Evolutionary conservation across 2,797 vertebrate species (phyloP).

Genomic region (Muscicapa comitata): DNA sequence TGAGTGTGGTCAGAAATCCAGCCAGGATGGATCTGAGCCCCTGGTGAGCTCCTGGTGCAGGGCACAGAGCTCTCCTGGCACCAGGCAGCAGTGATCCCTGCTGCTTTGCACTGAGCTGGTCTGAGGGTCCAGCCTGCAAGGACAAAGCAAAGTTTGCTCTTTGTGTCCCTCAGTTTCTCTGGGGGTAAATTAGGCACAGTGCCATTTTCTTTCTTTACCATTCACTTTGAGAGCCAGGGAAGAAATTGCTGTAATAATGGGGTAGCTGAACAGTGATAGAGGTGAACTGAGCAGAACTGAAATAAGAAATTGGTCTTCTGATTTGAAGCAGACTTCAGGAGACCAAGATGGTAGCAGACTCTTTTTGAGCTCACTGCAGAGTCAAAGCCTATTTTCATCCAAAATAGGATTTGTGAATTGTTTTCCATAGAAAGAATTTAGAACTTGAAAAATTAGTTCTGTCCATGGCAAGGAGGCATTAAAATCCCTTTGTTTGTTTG

Average conservation of each 20-base stretch:
- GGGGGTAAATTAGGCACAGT: background rate
- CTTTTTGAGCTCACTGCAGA: background rate
- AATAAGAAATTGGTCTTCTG: background rate
- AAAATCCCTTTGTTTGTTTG: background rate
- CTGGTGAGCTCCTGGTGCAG: background rate
- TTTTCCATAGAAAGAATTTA: background rate
- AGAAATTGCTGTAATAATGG: background rate
- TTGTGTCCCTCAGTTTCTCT: background rate
- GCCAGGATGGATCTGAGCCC: accelerated
- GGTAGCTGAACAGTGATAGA: background rate
- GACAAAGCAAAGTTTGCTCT: background rate
- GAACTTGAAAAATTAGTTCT: background rate
- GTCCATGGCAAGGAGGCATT: background rate
- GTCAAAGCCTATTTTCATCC: background rate
- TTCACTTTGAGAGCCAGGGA: background rate
- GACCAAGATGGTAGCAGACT: background rate
- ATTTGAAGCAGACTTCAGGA: background rate
- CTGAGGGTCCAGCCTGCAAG: background rate
- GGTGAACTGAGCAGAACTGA: background rate
- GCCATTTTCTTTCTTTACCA: background rate
- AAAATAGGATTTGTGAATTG: background rate
- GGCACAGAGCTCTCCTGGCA: background rate
- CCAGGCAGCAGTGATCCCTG: background rate
- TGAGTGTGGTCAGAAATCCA: background rate
- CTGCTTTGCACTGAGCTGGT: background rate